These are phyloP conservation scores for Omphaloscelis lunosa DNA, from an alignment of 2,888 invertebrate species.

Conservation along the genomic window DNA sequence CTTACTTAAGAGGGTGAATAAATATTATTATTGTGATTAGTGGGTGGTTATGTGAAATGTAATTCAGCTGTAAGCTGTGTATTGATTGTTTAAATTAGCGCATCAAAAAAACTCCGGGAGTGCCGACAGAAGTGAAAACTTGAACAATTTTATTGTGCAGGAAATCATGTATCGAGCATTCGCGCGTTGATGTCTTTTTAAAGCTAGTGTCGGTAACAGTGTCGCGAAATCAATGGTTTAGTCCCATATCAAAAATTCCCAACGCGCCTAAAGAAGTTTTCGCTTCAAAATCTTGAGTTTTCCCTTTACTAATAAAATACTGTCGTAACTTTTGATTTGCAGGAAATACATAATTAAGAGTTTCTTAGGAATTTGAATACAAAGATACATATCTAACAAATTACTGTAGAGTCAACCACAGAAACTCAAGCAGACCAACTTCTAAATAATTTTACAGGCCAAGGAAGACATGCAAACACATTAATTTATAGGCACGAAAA, in stretches of 20 bases:
- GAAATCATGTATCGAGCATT: too few relatives aligned
- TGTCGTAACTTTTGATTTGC: neutral
- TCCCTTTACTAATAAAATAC: neutral
- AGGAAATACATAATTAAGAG: conserved; percentile 31
- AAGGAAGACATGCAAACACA: conserved; percentile 85
- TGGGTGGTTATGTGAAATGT: conserved; percentile 11
- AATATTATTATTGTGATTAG: conserved; percentile 49
- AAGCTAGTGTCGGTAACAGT: too few relatives aligned
- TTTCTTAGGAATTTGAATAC: conserved; percentile 21
- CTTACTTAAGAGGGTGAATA: conserved; percentile 36
- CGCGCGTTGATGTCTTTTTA: too few relatives aligned
- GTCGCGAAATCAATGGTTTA: too few relatives aligned
- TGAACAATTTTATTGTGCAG: too few relatives aligned
- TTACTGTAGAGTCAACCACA: conserved; percentile 55
- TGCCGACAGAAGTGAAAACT: too few relatives aligned
- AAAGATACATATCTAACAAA: conserved; percentile 53
- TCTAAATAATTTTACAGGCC: conserved; percentile 75
- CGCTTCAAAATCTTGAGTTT: too few relatives aligned
- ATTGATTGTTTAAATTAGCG: neutral
- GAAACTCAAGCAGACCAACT: conserved; percentile 61
- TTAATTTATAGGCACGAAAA: conserved; percentile 87
- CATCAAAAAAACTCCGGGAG: too few relatives aligned
- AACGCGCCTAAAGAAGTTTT: too few relatives aligned
- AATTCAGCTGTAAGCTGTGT: conserved; percentile 10
- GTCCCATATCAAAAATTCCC: too few relatives aligned